Base-by-base conservation (phyloP, 1,140 invertebrate genomes). In the Mya arenaria region DNA sequence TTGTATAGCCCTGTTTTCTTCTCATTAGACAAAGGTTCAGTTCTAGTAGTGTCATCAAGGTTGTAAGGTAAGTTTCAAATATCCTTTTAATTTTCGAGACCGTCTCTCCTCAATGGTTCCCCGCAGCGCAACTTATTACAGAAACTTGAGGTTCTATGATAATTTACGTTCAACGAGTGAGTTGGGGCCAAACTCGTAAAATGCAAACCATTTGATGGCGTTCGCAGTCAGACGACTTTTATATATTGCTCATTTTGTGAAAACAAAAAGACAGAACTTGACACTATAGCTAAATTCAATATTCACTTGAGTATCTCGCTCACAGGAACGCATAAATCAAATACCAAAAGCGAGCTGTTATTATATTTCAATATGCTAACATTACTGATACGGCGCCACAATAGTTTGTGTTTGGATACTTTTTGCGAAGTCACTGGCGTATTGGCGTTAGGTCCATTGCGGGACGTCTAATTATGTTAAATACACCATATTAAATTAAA, bases 361-460 rank as follows among this genome's bases (percentile, higher is more conserved):
- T 75, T 62, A 75, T 75, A 75, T 75, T 75, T 75, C 73, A 75
- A 75, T 75, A 75, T 63, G 73, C 73, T 75, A 75, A 65, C 73
- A 75, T 75, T 75, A 75, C 73, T 48, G 41, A 75, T 63, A 62
- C 62, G 73, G 73, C 73, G 73, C 73, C 73, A 63, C 62, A n/a
- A 58, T 19, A 32, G 34, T 19, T 63, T 62, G 62, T 62, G 23
- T 56, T 41, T 41, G 62, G 58, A 55, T 17, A 39, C 37, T 62
- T 63, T 63, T 62, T 63, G 73, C 73, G 19, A 75, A 39, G 73
- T 75, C 73, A 75, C 52, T 32, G 73, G 13, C 56, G 60, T 41
- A 41, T 23, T 37, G 60, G 41, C 41, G 73, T 75, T 62, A 41
- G 62, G 32, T 58, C 37, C 25, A 1, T 37, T 41, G 34, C 58